These are phyloP conservation scores for Montipora capricornis DNA, from an alignment of 64 coral and sea anemone species.

Conservation along the genomic window DNA sequence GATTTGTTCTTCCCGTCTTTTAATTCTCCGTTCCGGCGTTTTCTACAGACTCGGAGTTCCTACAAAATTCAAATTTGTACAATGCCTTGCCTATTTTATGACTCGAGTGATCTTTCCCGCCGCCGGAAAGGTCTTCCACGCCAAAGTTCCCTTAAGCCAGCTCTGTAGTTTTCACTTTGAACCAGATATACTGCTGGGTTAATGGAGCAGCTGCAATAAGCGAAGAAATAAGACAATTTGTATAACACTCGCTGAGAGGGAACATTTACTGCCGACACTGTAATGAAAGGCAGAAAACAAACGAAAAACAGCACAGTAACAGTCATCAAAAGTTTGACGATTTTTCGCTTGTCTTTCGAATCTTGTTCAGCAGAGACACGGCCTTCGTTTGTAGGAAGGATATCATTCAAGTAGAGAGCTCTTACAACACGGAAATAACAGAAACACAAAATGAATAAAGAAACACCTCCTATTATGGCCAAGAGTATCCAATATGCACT, in stretches of 20 bases:
- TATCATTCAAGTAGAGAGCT: constrained; percentile 61
- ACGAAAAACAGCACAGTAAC: constrained; percentile 47
- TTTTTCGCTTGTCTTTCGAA: constrained; percentile 54
- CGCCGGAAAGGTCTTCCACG: background rate
- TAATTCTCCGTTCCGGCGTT: too few relatives aligned
- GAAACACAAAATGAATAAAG: background rate
- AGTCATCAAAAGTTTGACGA: constrained; percentile 60
- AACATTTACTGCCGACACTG: constrained; percentile 21
- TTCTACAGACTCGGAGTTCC: too few relatives aligned
- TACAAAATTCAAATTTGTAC: background rate
- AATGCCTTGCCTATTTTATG: background rate
- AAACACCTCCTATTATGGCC: background rate
- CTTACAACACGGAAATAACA: constrained; percentile 53
- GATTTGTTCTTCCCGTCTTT: too few relatives aligned
- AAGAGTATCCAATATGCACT: constrained; percentile 29
- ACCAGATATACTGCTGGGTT: constrained; percentile 71
- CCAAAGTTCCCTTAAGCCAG: constrained; percentile 54
- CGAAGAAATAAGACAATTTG: constrained; percentile 43
- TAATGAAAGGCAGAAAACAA: constrained; percentile 51
- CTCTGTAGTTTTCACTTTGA: constrained; percentile 77
- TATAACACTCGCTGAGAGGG: constrained; percentile 1
- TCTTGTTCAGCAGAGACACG: background rate
- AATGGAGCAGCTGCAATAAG: constrained; percentile 28
- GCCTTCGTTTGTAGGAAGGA: constrained; percentile 9
- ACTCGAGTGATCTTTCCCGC: constrained; percentile 18